A percentile compares a stretch with the other conserved stretches of the same genome.
Evolutionary conservation across 2,113 vertebrate genomes (phyloP).

Genomic region (Prolemur simus): DNA sequence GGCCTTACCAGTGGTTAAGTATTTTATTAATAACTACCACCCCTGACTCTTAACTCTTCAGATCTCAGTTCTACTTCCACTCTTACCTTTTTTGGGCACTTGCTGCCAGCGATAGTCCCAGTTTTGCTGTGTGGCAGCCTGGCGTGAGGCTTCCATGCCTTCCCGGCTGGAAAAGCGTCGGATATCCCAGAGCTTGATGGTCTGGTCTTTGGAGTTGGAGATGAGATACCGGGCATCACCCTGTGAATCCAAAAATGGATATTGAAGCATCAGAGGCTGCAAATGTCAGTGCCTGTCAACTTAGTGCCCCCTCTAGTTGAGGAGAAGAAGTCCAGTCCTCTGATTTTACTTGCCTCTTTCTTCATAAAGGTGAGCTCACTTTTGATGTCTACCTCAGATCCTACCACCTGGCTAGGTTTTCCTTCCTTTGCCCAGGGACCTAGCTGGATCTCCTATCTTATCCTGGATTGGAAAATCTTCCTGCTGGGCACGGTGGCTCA

Average conservation of each 20-base stretch:
- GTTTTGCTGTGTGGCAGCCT: constrained; percentile 94
- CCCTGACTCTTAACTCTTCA: not conserved
- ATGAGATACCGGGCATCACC: constrained; percentile 94
- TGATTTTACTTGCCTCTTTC: not conserved
- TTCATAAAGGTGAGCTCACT: not conserved
- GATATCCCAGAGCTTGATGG: constrained; percentile 95
- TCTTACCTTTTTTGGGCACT: constrained; percentile 92
- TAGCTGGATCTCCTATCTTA: not conserved
- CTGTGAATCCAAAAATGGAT: constrained; percentile 75
- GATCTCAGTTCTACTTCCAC: not conserved
- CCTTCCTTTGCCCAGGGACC: not conserved
- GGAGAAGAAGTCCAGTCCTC: not conserved
- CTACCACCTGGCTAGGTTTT: not conserved
- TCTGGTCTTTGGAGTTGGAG: constrained; percentile 97
- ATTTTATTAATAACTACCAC: not conserved
- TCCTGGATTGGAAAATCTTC: not conserved
- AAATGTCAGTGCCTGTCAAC: not conserved
- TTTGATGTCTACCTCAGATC: not conserved
- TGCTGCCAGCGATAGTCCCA: constrained; percentile 98
- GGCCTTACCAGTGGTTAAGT: not conserved
- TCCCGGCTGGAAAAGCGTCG: constrained; percentile 92
- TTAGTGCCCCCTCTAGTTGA: not conserved
- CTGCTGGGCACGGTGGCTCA: too few relatives aligned
- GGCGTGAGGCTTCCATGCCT: constrained; percentile 91
- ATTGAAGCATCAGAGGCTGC: not conserved